Evolutionary conservation across 2,797 vertebrate genomes (phyloP).

Genomic region (Chaetophractus vellerosus): DNA sequence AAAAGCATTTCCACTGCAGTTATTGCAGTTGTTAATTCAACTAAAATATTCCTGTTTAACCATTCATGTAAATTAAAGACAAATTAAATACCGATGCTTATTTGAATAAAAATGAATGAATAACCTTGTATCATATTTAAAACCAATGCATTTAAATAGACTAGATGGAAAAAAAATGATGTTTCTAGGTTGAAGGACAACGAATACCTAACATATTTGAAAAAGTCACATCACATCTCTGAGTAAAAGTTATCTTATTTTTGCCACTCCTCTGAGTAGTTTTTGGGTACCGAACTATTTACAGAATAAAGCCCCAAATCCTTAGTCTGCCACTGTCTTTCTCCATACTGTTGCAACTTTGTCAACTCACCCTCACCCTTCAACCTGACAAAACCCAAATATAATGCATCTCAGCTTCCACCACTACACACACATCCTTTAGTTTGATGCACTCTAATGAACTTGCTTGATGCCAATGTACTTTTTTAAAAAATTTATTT

Average conservation of each 20-base stretch:
- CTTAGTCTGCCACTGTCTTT: neutral
- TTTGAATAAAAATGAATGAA: constrained; percentile 48
- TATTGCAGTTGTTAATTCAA: constrained; percentile 71
- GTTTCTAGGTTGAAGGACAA: neutral
- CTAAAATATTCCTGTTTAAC: constrained; percentile 32
- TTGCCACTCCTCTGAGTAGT: neutral
- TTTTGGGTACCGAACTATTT: neutral
- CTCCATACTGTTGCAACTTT: neutral
- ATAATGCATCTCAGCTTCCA: neutral
- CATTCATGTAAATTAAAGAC: constrained; percentile 69
- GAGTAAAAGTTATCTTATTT: constrained; percentile 27
- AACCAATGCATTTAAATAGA: constrained; percentile 4
- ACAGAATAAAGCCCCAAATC: neutral
- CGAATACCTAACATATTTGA: constrained; percentile 45
- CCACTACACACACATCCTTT: neutral
- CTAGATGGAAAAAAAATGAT: constrained; percentile 49
- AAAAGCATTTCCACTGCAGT: constrained; percentile 71
- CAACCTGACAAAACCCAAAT: neutral
- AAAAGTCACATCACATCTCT: neutral
- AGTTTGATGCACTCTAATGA: neutral
- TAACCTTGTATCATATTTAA: constrained; percentile 38
- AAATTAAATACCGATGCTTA: constrained; percentile 48
- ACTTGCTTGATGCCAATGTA: neutral
- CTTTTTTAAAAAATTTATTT: neutral
- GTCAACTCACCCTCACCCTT: neutral